These are phyloP conservation scores for Bolborhynchus lineola DNA, from an alignment of 2,113 vertebrate species.

Conservation along the genomic window DNA sequence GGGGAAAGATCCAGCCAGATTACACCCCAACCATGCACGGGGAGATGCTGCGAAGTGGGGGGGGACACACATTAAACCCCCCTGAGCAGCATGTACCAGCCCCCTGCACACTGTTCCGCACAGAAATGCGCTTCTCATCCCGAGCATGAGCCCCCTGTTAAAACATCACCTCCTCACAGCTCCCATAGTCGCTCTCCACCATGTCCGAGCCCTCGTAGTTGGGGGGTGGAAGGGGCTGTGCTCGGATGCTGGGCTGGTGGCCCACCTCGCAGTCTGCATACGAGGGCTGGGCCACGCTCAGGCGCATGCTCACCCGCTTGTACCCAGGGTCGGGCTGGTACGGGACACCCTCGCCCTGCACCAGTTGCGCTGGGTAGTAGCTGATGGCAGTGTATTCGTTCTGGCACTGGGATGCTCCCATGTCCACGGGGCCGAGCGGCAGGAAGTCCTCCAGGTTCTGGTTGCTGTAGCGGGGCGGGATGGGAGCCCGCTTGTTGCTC, in stretches of 20 bases:
- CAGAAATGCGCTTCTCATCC: neutral
- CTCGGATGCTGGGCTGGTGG: slow-evolving; percentile 56
- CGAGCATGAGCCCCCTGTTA: neutral
- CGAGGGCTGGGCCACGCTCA: slow-evolving; percentile 91
- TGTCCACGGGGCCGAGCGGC: slow-evolving; percentile 76
- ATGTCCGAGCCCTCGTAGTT: slow-evolving; percentile 84
- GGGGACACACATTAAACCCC: neutral
- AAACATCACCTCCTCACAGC: slow-evolving; percentile 98
- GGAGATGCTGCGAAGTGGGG: neutral
- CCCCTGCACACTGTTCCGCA: neutral
- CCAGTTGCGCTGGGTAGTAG: slow-evolving; percentile 87
- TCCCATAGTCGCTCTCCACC: slow-evolving; percentile 95
- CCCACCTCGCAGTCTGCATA: slow-evolving; percentile 79
- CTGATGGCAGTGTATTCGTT: slow-evolving; percentile 94
- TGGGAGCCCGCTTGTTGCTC: slow-evolving; percentile 88
- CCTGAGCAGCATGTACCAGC: neutral
- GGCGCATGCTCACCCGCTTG: slow-evolving; percentile 88
- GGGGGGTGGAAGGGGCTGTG: slow-evolving; percentile 54
- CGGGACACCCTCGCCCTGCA: slow-evolving; percentile 75
- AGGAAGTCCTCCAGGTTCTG: slow-evolving; percentile 94
- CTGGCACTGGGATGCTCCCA: slow-evolving; percentile 82
- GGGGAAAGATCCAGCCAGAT: slow-evolving; percentile 27
- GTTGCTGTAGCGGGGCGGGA: slow-evolving; percentile 94
- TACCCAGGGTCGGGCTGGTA: slow-evolving; percentile 76
- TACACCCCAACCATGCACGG: neutral